A percentile compares a stretch with the other conserved stretches of the same genome.
These are phyloP conservation scores for Brenthis daphne DNA, from an alignment of 2,888 invertebrate species.

Conservation along the genomic window DNA sequence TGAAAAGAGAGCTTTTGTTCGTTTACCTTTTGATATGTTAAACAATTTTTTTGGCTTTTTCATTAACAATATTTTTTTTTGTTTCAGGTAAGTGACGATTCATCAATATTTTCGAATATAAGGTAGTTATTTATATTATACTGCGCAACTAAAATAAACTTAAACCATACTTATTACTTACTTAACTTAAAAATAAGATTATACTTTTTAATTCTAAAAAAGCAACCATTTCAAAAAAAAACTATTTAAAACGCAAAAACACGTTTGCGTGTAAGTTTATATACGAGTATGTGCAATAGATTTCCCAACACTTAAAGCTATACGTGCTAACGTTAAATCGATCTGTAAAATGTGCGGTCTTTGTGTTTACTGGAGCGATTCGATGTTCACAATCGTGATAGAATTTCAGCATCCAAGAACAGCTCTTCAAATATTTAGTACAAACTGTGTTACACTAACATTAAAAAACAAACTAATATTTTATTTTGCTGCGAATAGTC, in stretches of 20 bases:
- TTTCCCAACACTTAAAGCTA: not conserved
- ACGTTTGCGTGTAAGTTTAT: not conserved
- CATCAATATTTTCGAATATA: not conserved
- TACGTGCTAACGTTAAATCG: not conserved
- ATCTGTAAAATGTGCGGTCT: slow-evolving; percentile 11
- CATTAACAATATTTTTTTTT: slow-evolving; percentile 21
- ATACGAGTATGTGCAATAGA: not conserved
- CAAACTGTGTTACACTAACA: no score
- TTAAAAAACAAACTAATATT: no score
- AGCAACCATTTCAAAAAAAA: no score
- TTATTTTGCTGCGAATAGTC: no score
- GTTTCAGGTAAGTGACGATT: slow-evolving; percentile 32
- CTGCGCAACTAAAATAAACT: no score
- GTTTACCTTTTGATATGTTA: not conserved
- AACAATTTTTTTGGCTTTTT: not conserved
- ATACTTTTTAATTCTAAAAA: no score
- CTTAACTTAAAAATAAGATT: no score
- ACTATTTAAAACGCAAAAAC: no score
- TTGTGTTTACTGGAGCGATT: slow-evolving; percentile 9
- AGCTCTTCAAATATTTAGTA: no score
- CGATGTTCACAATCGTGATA: slow-evolving; percentile 2
- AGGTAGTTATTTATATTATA: not conserved
- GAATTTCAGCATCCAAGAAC: not conserved
- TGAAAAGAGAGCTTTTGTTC: no score
- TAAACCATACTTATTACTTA: no score